phyloP scores from a whole-genome alignment of 2,888 invertebrate genomes.

The Ormia ochracea region DNA sequence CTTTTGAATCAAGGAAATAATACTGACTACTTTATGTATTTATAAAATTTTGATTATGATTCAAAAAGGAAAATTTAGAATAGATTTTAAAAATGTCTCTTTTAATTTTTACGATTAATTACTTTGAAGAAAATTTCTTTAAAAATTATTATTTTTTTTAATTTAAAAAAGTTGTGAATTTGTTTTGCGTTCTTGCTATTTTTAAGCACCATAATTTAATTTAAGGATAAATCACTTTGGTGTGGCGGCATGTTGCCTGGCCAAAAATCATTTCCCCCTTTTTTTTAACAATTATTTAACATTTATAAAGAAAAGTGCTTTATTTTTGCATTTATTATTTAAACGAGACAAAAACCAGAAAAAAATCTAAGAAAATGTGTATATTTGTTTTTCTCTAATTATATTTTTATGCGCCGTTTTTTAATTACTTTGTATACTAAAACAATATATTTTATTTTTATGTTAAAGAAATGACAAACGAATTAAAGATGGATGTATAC shows the following conservation, averaged over 20 bases:
- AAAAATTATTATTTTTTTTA: not conserved
- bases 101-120: too few species aligned
- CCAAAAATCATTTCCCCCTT: not conserved
- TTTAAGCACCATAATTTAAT: conserved; percentile 46
- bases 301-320: conserved; percentile 49
- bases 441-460: conserved; percentile 22
- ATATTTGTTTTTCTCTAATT: conserved; percentile 48
- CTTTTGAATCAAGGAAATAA: too few species aligned
- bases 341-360: conserved; percentile 15
- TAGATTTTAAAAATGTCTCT: too few species aligned
- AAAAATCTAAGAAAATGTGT: conserved; percentile 26
- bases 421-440: conserved; percentile 45
- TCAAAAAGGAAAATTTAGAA: too few species aligned
- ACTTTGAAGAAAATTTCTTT: not conserved
- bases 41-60: too few species aligned
- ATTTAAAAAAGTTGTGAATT: not conserved
- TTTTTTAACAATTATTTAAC: conserved; percentile 6
- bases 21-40: too few species aligned
- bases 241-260: not conserved
- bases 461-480: not conserved
- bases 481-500: not conserved
- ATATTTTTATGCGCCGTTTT: conserved; percentile 25
- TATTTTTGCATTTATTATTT: conserved; percentile 56
- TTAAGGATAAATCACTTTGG: not conserved
- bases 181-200: not conserved